phyloP scores from a whole-genome alignment of 2,113 vertebrate species.

The Scophthalmus maximus region DNA sequence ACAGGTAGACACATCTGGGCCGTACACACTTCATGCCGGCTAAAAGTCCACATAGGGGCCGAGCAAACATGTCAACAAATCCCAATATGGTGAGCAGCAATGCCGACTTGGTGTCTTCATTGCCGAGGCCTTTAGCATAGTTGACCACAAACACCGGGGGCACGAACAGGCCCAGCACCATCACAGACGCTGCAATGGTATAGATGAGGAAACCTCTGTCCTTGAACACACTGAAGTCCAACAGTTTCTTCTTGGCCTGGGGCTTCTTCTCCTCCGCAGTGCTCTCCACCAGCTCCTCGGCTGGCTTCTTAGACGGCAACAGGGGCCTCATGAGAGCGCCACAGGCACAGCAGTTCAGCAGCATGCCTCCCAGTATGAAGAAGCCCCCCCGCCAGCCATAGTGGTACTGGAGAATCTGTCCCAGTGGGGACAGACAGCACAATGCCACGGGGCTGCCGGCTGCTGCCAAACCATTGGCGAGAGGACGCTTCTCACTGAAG shows the following conservation, averaged over 20 bases:
- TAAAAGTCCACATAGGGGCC: conserved; percentile 89
- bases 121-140: conserved; percentile 92
- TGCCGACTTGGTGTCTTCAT: conserved; percentile 90
- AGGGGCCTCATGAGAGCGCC: conserved; percentile 93
- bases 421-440: conserved; percentile 91
- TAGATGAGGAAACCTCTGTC: conserved; percentile 91
- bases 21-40: conserved; percentile 89
- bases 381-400: conserved; percentile 96
- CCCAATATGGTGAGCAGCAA: conserved; percentile 92
- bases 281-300: neutral
- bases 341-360: conserved; percentile 95
- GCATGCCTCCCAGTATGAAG: conserved; percentile 91
- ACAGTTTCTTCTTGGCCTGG: conserved; percentile 79
- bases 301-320: conserved; percentile 70
- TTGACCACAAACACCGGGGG: conserved; percentile 95
- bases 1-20: conserved; percentile 92
- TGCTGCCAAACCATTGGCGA: conserved; percentile 93
- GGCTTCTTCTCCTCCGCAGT: conserved; percentile 29
- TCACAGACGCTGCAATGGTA: conserved; percentile 89
- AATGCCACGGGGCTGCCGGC: conserved; percentile 95
- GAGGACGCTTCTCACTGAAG: conserved; percentile 90
- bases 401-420: conserved; percentile 89
- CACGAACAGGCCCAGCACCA: conserved; percentile 96
- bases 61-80: conserved; percentile 93
- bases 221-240: conserved; percentile 92